phyloP scores from a whole-genome alignment of 2,888 invertebrate species.

The Hermaeophaga mercurialis region DNA sequence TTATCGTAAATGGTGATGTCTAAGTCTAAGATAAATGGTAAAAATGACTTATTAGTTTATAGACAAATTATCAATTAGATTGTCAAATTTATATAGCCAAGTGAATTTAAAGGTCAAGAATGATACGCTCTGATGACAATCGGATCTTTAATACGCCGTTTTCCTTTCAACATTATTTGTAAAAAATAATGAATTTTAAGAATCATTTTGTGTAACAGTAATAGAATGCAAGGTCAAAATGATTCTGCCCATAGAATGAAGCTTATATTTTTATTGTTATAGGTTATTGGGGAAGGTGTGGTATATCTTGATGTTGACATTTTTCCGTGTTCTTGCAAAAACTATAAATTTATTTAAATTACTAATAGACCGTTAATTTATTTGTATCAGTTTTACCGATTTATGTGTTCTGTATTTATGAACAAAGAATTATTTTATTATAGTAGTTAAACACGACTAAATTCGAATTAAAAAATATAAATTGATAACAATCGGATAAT shows the following conservation, averaged over 20 bases:
- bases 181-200: neutral
- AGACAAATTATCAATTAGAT: too few species aligned
- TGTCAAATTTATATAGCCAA: too few species aligned
- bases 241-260: slow-evolving; percentile 1
- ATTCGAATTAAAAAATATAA: too few species aligned
- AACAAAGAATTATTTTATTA: too few species aligned
- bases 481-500: too few species aligned
- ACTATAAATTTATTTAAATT: slow-evolving; percentile 17
- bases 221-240: slow-evolving; percentile 21
- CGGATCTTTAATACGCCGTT: neutral
- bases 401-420: too few species aligned
- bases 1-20: neutral
- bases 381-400: neutral
- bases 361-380: neutral
- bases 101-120: too few species aligned
- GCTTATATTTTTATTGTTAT: slow-evolving; percentile 5
- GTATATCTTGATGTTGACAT: slow-evolving; percentile 14
- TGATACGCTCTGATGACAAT: too few species aligned
- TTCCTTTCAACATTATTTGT: neutral
- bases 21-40: too few species aligned
- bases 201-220: slow-evolving; percentile 1
- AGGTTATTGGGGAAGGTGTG: slow-evolving; percentile 5
- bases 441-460: too few species aligned
- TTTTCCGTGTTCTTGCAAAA: slow-evolving; percentile 16
- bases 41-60: too few species aligned